Evolutionary conservation across 1,140 invertebrate species (phyloP), one percentile per base, ranked within the genome.

Genomic region (Drosophila nigrodunni): DNA sequence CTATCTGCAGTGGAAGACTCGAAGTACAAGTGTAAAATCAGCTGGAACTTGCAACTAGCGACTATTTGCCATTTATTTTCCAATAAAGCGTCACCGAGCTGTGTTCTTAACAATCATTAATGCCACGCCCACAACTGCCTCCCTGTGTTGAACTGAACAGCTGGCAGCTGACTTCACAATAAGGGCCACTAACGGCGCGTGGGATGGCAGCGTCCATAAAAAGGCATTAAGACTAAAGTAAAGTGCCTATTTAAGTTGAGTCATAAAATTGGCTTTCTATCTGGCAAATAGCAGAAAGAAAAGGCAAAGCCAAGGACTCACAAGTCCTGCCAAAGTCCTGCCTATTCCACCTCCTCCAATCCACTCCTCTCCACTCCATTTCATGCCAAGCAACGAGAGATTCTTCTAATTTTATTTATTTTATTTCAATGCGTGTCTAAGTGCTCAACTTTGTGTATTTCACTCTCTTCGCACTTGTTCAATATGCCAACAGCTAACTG

Each of bases 251-350:
- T 89, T 89, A 89, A 89, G 85, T 89, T 89, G 86, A 89, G 85
- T 89, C 85, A 89, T 89, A 89, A 89, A 89, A 89, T 89, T 89
- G 85, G 85, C 85, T 89, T 89, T 89, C 85, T 90, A 89, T 89
- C 80, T 89, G 65, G 60, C 61, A 62, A 67, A 73, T 74, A 52
- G 67, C 78, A 65, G 68, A 54, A 66, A 39, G 37, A 30, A 64
- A 72, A 65, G 68, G 57, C 50, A 78, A n/a, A 13, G 11, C 35
- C 10, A 50, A 25, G 13, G 35, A 57, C 13, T 43, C 10, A 15
- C 54, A n/a, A 30, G 50, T 37, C n/a, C 9, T 49, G 47, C 34
- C 65, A 49, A 58, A 34, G 25, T 30, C 25, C 25, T 30, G 25
- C 25, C 25, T 21, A 21, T 1, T 30, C 25, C 25, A 5, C 25